Evolutionary conservation across 2,113 vertebrate genomes (phyloP), one percentile per base, ranked within the genome.

Genomic region (Maccullochella peelii): DNA sequence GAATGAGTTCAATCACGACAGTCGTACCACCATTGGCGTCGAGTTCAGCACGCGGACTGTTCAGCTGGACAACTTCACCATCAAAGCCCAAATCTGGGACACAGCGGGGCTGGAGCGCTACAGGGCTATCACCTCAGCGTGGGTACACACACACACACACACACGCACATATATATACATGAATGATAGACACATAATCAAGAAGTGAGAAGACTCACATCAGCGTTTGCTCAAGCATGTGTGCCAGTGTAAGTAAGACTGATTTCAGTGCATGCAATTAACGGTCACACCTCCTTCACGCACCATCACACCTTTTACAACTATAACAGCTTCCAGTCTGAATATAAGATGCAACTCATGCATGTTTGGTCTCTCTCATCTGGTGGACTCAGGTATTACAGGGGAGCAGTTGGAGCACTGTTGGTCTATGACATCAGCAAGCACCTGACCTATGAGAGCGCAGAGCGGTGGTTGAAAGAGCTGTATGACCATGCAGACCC

Each of bases 51-150:
- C 97, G 0, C 96, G 98, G 76, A 97, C 96, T 0, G 90, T 99
- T 57, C 94, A 95, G 82, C 85, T 99, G 90, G 96, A 96, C 47
- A 95, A 93, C 0, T 92, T 96, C 0, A 91, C 91, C 72, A 92
- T 99, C 85, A 99, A 99, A 90, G 97, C 98, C 6, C 98, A 99
- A 92, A 98, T 99, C 89, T 99, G 98, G 98, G 98, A 99, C 96
- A 99, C 98, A 0, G 98, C 98, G 0, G 98, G 98, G 23, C 95
- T 98, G 92, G 98, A 99, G 94, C 97, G 98, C 8, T 99, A 99
- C 95, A 94, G 98, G 0, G 98, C 98, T 79, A 99, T 99, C 94
- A 99, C 98, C 55, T 99, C 98, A 0, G 98, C 98, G 98, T 99
- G 94, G 94, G 98, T 95, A 27, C 73, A 77, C 81, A 82, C 80